phyloP scores from a whole-genome alignment of 2,113 vertebrate species.

The Alethe castanea region DNA sequence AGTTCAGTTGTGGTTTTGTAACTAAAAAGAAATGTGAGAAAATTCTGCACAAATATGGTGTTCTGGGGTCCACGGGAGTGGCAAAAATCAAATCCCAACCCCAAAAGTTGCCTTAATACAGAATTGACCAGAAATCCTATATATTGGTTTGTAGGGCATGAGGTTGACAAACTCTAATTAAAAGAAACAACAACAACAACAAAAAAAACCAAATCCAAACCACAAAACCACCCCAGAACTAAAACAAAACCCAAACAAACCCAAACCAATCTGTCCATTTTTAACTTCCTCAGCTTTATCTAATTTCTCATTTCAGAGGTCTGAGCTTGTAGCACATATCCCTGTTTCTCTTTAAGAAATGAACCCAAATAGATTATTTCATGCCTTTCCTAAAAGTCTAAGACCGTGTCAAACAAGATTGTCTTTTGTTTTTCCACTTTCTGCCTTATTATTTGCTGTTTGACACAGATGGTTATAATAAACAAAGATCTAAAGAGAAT shows the following conservation, averaged over 20 bases:
- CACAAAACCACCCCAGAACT: background rate
- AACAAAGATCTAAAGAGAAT: background rate
- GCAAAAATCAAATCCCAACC: background rate
- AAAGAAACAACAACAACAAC: background rate
- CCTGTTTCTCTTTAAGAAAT: background rate
- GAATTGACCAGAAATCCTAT: background rate
- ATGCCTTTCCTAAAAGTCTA: background rate
- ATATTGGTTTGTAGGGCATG: accelerated
- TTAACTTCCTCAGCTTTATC: background rate
- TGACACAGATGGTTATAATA: background rate
- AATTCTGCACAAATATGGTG: accelerated
- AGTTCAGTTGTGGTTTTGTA: background rate
- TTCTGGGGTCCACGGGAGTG: background rate
- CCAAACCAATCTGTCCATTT: accelerated
- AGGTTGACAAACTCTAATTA: accelerated
- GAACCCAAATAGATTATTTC: background rate
- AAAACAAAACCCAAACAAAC: accelerated
- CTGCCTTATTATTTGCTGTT: background rate
- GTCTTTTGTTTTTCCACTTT: background rate
- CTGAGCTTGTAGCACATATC: background rate
- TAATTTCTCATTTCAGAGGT: background rate
- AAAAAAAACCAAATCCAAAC: background rate
- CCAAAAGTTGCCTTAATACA: background rate
- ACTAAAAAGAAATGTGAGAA: background rate
- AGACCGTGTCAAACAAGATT: background rate